Evolutionary conservation across 2,888 invertebrate species (phyloP).

Genomic region (Mesochorus sp.): DNA sequence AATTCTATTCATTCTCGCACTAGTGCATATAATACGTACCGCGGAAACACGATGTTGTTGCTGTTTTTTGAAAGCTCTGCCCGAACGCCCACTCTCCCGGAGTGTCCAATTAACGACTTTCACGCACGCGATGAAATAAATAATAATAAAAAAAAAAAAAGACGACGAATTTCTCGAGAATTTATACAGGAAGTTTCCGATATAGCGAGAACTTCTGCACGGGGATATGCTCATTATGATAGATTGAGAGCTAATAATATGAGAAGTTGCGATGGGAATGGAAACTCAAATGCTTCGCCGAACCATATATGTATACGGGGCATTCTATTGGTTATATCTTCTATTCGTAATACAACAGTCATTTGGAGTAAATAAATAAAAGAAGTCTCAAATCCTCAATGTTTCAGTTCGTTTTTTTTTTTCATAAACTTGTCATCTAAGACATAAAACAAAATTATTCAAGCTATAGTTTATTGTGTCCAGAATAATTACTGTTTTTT

Average conservation of each 20-base stretch:
- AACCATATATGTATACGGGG: background rate
- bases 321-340: too few relatives aligned
- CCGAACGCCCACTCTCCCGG: constrained; percentile 6
- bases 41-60: background rate
- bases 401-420: too few relatives aligned
- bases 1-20: background rate
- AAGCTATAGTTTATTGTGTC: too few relatives aligned
- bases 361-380: too few relatives aligned
- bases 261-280: constrained; percentile 24
- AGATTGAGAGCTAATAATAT: constrained; percentile 30
- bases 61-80: constrained; percentile 1
- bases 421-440: too few relatives aligned
- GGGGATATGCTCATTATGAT: background rate
- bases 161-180: constrained; percentile 33
- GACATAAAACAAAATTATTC: too few relatives aligned
- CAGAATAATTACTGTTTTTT: too few relatives aligned
- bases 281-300: background rate
- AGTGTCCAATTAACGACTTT: constrained; percentile 49
- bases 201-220: background rate
- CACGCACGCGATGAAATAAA: constrained; percentile 39
- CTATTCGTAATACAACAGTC: too few relatives aligned
- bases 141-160: constrained; percentile 24
- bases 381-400: too few relatives aligned
- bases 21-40: background rate
- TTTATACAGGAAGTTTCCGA: constrained; percentile 23